Evolutionary conservation across 1,140 invertebrate genomes (phyloP).

Genomic region (Orius insidiosus): DNA sequence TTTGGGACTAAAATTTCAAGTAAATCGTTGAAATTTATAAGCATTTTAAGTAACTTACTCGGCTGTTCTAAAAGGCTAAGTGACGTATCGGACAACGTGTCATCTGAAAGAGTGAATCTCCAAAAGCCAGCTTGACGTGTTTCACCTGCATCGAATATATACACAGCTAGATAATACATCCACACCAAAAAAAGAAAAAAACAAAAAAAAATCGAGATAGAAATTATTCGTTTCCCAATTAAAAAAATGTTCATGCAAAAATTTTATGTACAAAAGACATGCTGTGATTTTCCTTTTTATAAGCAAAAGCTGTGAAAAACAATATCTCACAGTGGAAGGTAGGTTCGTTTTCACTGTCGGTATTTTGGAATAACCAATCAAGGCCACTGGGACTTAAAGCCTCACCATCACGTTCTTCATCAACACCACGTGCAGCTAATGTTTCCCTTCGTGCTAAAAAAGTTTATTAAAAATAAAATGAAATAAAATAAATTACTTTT

Average conservation of each 20-base stretch:
- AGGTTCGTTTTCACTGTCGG: slow-evolving; percentile 31
- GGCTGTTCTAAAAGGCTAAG: slow-evolving; percentile 23
- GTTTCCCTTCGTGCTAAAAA: not conserved
- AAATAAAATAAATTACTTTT: not conserved
- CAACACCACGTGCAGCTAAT: not conserved
- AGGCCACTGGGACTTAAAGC: slow-evolving; percentile 25
- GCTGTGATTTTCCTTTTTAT: too few relatives aligned
- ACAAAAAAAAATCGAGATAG: too few relatives aligned
- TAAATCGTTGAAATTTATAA: too few relatives aligned
- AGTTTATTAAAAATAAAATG: too few relatives aligned
- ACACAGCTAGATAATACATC: not conserved
- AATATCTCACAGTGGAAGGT: slow-evolving; percentile 11
- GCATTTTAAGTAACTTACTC: slow-evolving; percentile 11
- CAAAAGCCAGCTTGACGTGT: slow-evolving; percentile 29
- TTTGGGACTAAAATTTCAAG: too few relatives aligned
- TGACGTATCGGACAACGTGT: slow-evolving; percentile 27
- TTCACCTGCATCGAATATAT: slow-evolving; percentile 20
- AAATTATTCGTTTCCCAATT: too few relatives aligned
- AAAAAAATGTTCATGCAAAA: too few relatives aligned
- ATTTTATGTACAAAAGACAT: too few relatives aligned
- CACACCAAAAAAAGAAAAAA: too few relatives aligned
- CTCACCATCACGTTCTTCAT: slow-evolving; percentile 12
- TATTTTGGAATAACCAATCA: slow-evolving; percentile 34
- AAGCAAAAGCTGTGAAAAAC: too few relatives aligned
- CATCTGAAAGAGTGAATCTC: slow-evolving; percentile 30